phyloP scores from a whole-genome alignment of 2,113 vertebrate genomes.

The Zosterops pallidus region DNA sequence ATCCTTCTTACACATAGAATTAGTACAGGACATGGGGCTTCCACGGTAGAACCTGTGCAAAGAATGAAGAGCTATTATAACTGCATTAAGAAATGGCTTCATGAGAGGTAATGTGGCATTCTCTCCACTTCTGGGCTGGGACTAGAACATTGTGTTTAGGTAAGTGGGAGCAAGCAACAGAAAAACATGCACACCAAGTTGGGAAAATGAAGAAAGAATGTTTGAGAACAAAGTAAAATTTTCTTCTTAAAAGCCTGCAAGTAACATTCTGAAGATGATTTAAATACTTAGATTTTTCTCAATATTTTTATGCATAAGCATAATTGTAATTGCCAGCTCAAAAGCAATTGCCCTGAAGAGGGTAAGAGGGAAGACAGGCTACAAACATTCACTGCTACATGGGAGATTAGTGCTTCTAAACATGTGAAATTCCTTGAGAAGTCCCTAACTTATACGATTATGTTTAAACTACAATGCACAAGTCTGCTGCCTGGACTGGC shows the following conservation, averaged over 20 bases:
- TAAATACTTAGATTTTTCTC: neutral
- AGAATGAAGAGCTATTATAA: neutral
- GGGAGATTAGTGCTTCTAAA: neutral
- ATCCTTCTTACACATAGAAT: neutral
- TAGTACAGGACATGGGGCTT: neutral
- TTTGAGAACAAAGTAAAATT: neutral
- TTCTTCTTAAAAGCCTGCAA: neutral
- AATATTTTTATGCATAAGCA: neutral
- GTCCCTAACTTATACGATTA: neutral
- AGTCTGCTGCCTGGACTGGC: neutral
- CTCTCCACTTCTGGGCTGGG: neutral
- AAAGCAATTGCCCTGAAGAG: neutral
- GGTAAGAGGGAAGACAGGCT: neutral
- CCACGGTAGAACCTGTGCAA: neutral
- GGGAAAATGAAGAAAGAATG: neutral
- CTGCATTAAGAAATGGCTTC: neutral
- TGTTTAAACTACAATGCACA: neutral
- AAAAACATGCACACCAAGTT: rapidly evolving
- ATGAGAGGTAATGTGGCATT: neutral
- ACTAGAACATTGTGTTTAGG: neutral
- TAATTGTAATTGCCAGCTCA: neutral
- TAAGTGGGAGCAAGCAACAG: neutral
- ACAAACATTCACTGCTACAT: neutral
- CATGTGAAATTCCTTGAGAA: neutral
- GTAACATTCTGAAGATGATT: neutral